These are phyloP conservation scores for Dolichomitus sp. DNA, from an alignment of 2,888 invertebrate species.

Conservation along the genomic window DNA sequence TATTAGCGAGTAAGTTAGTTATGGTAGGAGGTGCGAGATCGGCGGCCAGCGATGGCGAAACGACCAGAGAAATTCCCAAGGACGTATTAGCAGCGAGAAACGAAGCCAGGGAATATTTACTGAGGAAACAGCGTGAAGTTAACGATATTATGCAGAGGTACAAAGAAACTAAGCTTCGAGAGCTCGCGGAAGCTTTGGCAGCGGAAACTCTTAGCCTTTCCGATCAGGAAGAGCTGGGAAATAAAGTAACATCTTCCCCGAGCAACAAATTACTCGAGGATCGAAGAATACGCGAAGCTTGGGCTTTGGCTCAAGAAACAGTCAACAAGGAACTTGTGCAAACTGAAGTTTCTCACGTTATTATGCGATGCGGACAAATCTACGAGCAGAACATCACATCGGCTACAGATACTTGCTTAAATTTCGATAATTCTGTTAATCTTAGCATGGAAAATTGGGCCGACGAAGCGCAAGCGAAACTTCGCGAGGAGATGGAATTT, in stretches of 20 bases:
- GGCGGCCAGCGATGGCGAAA: constrained; percentile 47
- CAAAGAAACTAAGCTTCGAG: constrained; percentile 90
- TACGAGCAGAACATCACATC: constrained; percentile 87
- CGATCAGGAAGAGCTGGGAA: constrained; percentile 76
- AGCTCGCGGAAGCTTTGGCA: constrained; percentile 91
- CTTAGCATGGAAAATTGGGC: constrained; percentile 92
- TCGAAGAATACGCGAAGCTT: constrained; percentile 91
- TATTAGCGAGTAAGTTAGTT: constrained; percentile 91
- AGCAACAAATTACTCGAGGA: constrained; percentile 87
- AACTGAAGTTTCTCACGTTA: constrained; percentile 92
- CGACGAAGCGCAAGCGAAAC: constrained; percentile 91
- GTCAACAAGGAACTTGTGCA: constrained; percentile 92
- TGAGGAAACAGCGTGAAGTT: constrained; percentile 89
- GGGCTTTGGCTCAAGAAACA: constrained; percentile 92
- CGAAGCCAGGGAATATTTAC: constrained; percentile 84
- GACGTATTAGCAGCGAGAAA: constrained; percentile 72
- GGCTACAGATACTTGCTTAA: constrained; percentile 86
- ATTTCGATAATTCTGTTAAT: constrained; percentile 89
- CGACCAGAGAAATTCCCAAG: constrained; percentile 64
- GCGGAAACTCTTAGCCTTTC: constrained; percentile 89
- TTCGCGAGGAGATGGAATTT: constrained; percentile 91
- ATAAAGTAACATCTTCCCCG: constrained; percentile 86
- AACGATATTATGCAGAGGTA: constrained; percentile 89
- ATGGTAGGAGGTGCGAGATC: constrained; percentile 74
- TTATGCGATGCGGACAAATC: constrained; percentile 90